A percentile compares a stretch with the other conserved stretches of the same genome.
phyloP scores from a whole-genome alignment of 2,797 vertebrate genomes.

The Crenuchus spilurus region DNA sequence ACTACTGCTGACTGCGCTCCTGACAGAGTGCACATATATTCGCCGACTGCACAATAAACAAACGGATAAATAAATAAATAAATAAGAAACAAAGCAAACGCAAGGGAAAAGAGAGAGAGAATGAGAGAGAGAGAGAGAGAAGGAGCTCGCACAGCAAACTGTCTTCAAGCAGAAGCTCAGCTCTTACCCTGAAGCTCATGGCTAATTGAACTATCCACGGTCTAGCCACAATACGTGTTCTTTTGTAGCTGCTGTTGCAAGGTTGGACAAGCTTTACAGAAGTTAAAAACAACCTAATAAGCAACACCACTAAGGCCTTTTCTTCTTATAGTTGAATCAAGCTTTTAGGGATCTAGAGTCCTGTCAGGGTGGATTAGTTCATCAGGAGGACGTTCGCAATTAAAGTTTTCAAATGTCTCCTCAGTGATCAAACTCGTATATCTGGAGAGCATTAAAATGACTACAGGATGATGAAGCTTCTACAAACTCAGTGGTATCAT shows the following conservation, averaged over 20 bases:
- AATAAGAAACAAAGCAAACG: not conserved
- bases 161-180: not conserved
- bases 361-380: too few species aligned
- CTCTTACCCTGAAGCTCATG: not conserved
- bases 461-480: too few species aligned
- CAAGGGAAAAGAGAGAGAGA: not conserved
- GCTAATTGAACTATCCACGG: not conserved
- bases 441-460: too few species aligned
- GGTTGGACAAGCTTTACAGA: conserved; percentile 39
- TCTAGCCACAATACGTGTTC: not conserved
- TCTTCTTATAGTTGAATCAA: too few species aligned
- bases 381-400: too few species aligned
- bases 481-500: too few species aligned
- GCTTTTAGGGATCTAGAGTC: too few species aligned
- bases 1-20: conserved; percentile 63
- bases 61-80: conserved; percentile 26
- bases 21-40: conserved; percentile 39
- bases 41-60: conserved; percentile 38
- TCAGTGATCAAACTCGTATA: too few species aligned
- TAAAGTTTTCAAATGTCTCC: too few species aligned
- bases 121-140: too few species aligned
- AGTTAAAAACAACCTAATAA: not conserved
- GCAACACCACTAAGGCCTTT: not conserved
- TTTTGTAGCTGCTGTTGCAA: conserved; percentile 43
- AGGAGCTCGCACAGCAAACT: not conserved